Conservation (phyloP, 2,888 invertebrate species). For the Aleiodes leptofemur region DNA sequence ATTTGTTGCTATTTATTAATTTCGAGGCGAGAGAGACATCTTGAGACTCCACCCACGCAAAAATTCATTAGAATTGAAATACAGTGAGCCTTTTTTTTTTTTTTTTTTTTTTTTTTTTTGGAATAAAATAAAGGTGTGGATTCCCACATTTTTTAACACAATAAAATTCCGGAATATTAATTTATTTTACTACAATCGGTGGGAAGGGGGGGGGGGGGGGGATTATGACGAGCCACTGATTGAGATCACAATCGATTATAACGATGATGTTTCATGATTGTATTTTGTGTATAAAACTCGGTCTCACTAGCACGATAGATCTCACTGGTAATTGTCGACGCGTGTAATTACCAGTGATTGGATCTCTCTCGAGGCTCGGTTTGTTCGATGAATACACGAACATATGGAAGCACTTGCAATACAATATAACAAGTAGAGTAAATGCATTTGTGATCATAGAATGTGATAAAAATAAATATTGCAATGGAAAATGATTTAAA, state of each 20-base stretch:
- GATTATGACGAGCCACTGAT: not conserved
- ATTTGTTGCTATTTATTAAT: conserved; percentile 74
- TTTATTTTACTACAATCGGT: not conserved
- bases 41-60: conserved; percentile 49
- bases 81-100: not conserved
- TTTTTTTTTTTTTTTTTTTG: too few relatives aligned
- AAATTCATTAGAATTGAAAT: conserved; percentile 22
- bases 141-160: not conserved
- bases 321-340: conserved; percentile 44
- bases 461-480: conserved; percentile 38
- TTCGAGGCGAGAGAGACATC: conserved; percentile 70
- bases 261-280: conserved; percentile 20
- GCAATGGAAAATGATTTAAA: too few relatives aligned
- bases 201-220: too few relatives aligned
- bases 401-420: not conserved
- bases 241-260: conserved; percentile 32
- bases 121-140: conserved; percentile 21
- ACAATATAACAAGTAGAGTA: conserved; percentile 1
- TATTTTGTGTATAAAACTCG: not conserved
- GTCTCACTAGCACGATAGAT: conserved; percentile 22
- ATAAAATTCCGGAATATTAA: conserved; percentile 27
- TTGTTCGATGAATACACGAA: not conserved
- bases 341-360: conserved; percentile 43
- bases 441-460: conserved; percentile 35
- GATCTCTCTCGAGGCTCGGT: conserved; percentile 31